Evolutionary conservation across 2,113 vertebrate genomes (phyloP).

Genomic region (Baryphthengus martii): DNA sequence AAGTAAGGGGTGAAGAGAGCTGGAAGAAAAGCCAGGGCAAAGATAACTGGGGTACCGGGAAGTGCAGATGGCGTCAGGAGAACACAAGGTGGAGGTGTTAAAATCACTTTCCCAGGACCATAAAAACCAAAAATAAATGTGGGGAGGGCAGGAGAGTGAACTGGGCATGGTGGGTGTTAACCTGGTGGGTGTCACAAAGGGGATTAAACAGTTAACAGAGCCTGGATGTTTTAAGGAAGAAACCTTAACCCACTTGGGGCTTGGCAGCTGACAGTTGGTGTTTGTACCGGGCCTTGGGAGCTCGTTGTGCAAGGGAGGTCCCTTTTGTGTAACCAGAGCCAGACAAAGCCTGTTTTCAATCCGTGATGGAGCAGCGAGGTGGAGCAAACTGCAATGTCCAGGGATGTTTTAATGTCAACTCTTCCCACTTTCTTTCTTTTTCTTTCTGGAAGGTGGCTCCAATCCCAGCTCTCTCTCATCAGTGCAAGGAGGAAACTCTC

Average conservation of each 20-base stretch:
- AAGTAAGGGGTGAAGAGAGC: neutral
- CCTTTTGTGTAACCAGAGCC: neutral
- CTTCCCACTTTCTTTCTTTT: neutral
- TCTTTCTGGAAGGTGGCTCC: neutral
- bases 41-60: neutral
- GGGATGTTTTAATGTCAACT: neutral
- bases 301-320: neutral
- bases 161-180: neutral
- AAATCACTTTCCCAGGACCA: neutral
- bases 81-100: neutral
- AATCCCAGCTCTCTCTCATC: neutral
- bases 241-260: constrained; percentile 8
- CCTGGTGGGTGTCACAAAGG: accelerated
- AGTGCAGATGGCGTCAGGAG: neutral
- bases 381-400: neutral
- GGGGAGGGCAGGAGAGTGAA: neutral
- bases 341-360: neutral
- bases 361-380: neutral
- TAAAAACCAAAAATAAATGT: neutral
- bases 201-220: neutral
- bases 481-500: neutral
- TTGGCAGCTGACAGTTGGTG: neutral
- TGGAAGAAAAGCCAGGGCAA: neutral
- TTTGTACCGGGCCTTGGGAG: constrained; percentile 38
- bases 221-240: neutral